These are phyloP conservation scores for Cloeon dipterum DNA, from an alignment of 2,888 invertebrate species.

Conservation along the genomic window DNA sequence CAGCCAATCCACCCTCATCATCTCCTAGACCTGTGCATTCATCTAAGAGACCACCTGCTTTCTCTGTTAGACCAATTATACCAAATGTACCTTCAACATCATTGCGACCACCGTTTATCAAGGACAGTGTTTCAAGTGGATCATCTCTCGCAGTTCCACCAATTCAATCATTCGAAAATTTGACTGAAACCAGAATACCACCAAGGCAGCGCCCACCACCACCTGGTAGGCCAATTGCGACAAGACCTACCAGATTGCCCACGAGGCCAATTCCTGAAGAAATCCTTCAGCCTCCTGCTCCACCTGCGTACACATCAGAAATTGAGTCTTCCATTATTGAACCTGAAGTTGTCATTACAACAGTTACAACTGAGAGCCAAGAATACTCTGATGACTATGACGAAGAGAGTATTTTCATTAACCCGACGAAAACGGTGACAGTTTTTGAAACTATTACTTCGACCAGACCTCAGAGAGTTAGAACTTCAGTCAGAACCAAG, in stretches of 20 bases:
- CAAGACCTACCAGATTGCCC: constrained; percentile 1
- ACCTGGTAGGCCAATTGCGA: constrained; percentile 1
- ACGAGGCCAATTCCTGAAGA: constrained; percentile 1
- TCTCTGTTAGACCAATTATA: too few species aligned
- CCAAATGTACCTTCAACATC: too few species aligned
- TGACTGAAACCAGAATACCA: neutral
- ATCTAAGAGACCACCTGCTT: constrained; percentile 4
- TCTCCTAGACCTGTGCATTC: neutral
- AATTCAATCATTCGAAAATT: constrained; percentile 4
- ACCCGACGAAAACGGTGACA: constrained; percentile 5
- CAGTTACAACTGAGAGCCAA: constrained; percentile 13
- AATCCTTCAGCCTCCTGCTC: neutral
- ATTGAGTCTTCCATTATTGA: neutral
- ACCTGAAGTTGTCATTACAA: constrained; percentile 10
- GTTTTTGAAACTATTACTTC: neutral
- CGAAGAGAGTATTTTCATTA: constrained; percentile 5
- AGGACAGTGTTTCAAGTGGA: too few species aligned
- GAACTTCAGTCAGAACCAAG: neutral
- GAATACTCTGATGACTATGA: constrained; percentile 12
- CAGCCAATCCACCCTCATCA: neutral
- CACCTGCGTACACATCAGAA: constrained; percentile 1
- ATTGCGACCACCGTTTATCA: too few species aligned
- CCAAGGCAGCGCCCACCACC: constrained; percentile 7
- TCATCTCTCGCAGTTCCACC: constrained; percentile 7
- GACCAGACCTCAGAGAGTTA: neutral